phyloP scores from a whole-genome alignment of 2,113 vertebrate species.

The Pyrgilauda ruficollis region DNA sequence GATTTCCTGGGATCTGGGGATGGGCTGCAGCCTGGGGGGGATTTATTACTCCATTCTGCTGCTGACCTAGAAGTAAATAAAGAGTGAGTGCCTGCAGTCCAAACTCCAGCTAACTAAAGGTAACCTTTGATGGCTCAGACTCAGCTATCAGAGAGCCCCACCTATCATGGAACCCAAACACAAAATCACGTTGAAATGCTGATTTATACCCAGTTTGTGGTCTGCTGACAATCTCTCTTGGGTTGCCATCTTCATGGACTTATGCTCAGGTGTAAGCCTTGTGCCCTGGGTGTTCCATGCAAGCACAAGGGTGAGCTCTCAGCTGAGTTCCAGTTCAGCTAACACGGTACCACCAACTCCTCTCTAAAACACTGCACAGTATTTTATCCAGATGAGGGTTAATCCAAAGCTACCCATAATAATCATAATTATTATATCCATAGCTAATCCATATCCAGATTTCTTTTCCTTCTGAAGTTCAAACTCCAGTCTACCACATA shows the following conservation, averaged over 20 bases:
- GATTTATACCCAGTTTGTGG: neutral
- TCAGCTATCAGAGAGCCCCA: neutral
- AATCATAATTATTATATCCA: neutral
- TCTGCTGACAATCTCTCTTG: fast-evolving
- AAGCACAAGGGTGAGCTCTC: neutral
- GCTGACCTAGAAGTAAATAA: constrained; percentile 71
- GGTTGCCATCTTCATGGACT: neutral
- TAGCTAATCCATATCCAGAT: neutral
- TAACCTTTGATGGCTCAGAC: neutral
- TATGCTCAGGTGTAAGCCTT: fast-evolving
- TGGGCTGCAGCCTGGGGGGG: constrained; percentile 62
- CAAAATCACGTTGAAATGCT: neutral
- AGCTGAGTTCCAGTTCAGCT: neutral
- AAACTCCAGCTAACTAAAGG: neutral
- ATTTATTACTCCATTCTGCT: constrained; percentile 88
- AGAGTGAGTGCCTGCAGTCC: neutral
- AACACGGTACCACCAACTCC: neutral
- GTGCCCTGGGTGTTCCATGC: neutral
- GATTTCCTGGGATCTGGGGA: constrained; percentile 66
- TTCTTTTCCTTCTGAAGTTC: neutral
- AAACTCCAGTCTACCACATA: neutral
- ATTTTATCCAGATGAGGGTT: neutral
- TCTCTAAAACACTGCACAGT: neutral
- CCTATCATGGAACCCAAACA: neutral
- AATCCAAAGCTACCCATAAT: neutral